Base-by-base conservation (phyloP, 2,797 vertebrate genomes). In the Gorsachius magnificus region DNA sequence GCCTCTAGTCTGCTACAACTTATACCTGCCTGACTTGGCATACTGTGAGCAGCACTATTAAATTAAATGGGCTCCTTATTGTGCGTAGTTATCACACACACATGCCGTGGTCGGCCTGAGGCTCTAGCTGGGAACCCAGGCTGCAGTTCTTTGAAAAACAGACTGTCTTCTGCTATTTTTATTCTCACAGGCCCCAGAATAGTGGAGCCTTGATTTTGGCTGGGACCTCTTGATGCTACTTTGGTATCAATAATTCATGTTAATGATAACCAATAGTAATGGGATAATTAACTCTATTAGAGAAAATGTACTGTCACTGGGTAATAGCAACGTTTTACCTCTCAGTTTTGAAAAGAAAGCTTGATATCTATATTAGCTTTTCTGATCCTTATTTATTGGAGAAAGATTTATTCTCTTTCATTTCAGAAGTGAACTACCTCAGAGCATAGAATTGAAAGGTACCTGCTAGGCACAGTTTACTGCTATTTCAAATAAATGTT, bases 171-270 rank as follows among this genome's bases (percentile, higher is more conserved):
- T 90, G n/a, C 51, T 89, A 26, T 45, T 86, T 77, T 88, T 48
- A 31, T 90, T 76, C 26, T 83, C 28, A n/a, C 20, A 51, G 33
- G 7, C 19, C 33, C 29, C 38, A 80, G 93, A 79, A 93, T 13
- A 92, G 25, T 61, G 60, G 53, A 77, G 48, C 56, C 83, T 64
- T 60, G 68, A 80, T 56, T 71, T 91, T 60, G 38, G 3, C 71
- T 81, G 38, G 29, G 46, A 64, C 19, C 8, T 79, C 75, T 58
- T 66, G n/a, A 84, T 85, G 25, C 16, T 80, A 31, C 53, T 74
- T 76, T 60, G 17, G 25, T 84, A 84, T 93, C 28, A 94, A 96
- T 89, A 96, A 83, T 89, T 94, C 85, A 96, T 89, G 83, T 66
- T 87, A 89, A 90, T 58, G 33, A 54, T 63, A 91, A 71, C 10